phyloP scores from a whole-genome alignment of 1,140 invertebrate genomes.

The Neodiprion virginianus region DNA sequence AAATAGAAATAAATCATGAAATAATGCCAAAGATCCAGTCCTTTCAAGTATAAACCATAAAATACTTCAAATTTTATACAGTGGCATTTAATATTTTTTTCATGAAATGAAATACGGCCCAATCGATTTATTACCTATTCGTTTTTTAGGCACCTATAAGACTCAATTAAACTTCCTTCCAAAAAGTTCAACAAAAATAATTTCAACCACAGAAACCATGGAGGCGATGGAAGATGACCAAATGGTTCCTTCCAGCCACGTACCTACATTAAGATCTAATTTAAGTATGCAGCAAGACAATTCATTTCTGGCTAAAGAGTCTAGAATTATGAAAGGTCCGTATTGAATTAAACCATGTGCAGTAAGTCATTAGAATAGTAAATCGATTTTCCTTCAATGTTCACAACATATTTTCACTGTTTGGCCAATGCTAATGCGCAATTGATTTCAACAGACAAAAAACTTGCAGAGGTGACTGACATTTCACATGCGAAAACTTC shows the following conservation, averaged over 20 bases:
- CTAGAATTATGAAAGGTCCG: neutral
- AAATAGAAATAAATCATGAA: no score
- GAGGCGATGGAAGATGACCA: conserved; percentile 4
- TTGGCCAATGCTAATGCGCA: neutral
- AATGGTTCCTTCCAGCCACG: neutral
- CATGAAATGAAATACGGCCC: no score
- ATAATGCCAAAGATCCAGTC: no score
- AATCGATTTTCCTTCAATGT: no score
- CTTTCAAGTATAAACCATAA: no score
- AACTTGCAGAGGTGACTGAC: conserved; percentile 20
- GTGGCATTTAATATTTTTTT: no score
- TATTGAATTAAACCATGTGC: neutral
- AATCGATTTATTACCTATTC: neutral
- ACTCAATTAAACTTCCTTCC: neutral
- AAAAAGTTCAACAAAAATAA: conserved; percentile 14
- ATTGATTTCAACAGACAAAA: conserved; percentile 17
- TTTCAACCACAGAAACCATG: neutral
- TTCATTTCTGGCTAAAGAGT: neutral
- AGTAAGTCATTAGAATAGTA: no score
- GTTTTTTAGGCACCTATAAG: neutral
- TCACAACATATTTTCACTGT: neutral
- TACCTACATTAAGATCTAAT: neutral
- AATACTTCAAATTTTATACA: no score
- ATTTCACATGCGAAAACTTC: conserved; percentile 18
- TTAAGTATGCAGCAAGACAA: neutral